Evolutionary conservation across 2,797 vertebrate species (phyloP), one percentile per base, ranked within the genome.

Genomic region (Eremophila alpestris): DNA sequence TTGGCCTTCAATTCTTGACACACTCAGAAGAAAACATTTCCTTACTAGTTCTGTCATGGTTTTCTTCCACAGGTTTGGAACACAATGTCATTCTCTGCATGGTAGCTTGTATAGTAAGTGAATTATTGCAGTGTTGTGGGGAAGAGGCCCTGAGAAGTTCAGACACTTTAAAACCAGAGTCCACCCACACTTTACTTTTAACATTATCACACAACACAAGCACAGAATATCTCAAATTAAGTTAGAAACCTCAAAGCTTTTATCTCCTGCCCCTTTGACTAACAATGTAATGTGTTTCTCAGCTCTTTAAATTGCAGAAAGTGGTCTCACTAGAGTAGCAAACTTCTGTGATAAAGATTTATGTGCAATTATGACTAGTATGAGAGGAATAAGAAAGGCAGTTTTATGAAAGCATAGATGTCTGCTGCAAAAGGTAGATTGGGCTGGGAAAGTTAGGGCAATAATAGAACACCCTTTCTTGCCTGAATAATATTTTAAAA

Each of bases 231-330:
- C 46, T 79, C 43, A 74, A 95, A 95, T 96, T 94, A 96, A 89
- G 89, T 84, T 94, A 88, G 59, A 96, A 93, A 90, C 78, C 27
- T 52, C 81, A 87, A 90, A 70, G 13, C 34, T 75, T 95, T 96
- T 77, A 92, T 87, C 71, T 88, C 32, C 81, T 93, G 79, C 79
- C 51, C 77, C 93, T 94, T 95, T 83, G 78, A 92, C 87, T 96
- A 95, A 74, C 59, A 93, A 81, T 51, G 21, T 81, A 93, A 90
- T 79, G 46, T 86, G 46, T 62, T 89, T 83, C 69, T 89, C 82
- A 74, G 87, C 76, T 86, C 82, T 90, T 89, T 54, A 91, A 87
- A 73, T 55, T 90, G 62, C 38, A 69, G 52, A 60, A 89, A 90
- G 85, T 77, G 59, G 76, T 94, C 94, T 92, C 76, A 13, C 84